Evolutionary conservation across 2,113 vertebrate species (phyloP).

Genomic region (Larimichthys polyactis): DNA sequence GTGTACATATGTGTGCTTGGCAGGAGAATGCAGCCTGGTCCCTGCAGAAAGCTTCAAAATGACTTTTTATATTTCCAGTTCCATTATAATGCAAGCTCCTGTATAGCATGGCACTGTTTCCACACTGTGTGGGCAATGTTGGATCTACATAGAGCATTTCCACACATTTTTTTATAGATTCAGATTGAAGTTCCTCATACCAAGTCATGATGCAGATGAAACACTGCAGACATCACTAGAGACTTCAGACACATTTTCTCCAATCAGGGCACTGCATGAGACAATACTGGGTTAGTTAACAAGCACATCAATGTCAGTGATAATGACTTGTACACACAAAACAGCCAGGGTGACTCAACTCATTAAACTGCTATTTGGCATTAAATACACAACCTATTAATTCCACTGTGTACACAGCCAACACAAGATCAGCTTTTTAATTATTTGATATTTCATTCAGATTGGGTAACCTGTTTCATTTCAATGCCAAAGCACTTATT

Average conservation of each 20-base stretch:
- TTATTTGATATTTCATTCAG: conserved; percentile 48
- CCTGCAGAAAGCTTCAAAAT: conserved; percentile 24
- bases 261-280: conserved; percentile 21
- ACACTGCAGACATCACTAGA: neutral
- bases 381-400: conserved; percentile 52
- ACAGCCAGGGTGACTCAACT: conserved; percentile 65
- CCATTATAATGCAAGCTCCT: neutral
- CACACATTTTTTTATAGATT: conserved; percentile 8
- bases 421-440: conserved; percentile 44
- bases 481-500: neutral
- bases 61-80: neutral
- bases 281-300: conserved; percentile 47
- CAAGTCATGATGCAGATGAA: conserved; percentile 1
- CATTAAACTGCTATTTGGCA: conserved; percentile 65
- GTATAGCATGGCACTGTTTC: neutral
- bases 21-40: neutral
- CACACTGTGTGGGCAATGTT: conserved; percentile 1
- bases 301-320: conserved; percentile 63
- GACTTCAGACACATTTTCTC: conserved; percentile 15
- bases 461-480: conserved; percentile 11
- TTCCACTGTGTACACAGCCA: conserved; percentile 20
- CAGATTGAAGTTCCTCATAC: conserved; percentile 1
- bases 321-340: conserved; percentile 65
- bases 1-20: conserved; percentile 2
- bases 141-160: neutral